These are phyloP conservation scores for Brachionus koreanus DNA, from an alignment of 1,140 invertebrate genomes.

Conservation along the genomic window DNA sequence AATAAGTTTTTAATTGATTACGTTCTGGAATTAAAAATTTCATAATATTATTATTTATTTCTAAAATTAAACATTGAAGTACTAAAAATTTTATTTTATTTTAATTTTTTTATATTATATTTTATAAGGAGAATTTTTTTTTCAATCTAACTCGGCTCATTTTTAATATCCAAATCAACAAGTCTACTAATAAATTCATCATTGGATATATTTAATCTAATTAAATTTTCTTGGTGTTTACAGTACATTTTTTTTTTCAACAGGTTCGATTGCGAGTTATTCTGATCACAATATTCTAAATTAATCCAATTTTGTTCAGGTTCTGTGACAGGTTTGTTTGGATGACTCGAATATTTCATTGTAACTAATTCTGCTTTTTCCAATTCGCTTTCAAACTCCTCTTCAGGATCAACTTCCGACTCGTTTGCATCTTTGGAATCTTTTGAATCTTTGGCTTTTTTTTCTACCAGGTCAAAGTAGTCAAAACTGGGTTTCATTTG, in stretches of 20 bases:
- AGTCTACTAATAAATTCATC: conserved; percentile 27
- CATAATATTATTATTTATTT: too few species aligned
- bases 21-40: too few species aligned
- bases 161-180: conserved; percentile 4
- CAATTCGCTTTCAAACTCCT: conserved; percentile 12
- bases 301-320: conserved; percentile 29
- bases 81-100: not conserved
- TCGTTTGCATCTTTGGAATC: not conserved
- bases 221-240: not conserved
- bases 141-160: not conserved
- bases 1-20: too few species aligned
- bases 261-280: not conserved
- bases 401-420: not conserved
- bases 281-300: not conserved
- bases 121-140: too few species aligned
- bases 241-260: conserved; percentile 1
- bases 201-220: not conserved
- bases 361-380: conserved; percentile 42
- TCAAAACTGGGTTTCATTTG: conserved; percentile 44
- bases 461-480: conserved; percentile 31
- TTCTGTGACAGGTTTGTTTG: not conserved
- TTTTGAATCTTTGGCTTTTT: conserved; percentile 12
- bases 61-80: too few species aligned
- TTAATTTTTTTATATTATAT: not conserved
- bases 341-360: conserved; percentile 4